Evolutionary conservation across 2,888 invertebrate genomes (phyloP).

Genomic region (Ectemnius cavifrons): DNA sequence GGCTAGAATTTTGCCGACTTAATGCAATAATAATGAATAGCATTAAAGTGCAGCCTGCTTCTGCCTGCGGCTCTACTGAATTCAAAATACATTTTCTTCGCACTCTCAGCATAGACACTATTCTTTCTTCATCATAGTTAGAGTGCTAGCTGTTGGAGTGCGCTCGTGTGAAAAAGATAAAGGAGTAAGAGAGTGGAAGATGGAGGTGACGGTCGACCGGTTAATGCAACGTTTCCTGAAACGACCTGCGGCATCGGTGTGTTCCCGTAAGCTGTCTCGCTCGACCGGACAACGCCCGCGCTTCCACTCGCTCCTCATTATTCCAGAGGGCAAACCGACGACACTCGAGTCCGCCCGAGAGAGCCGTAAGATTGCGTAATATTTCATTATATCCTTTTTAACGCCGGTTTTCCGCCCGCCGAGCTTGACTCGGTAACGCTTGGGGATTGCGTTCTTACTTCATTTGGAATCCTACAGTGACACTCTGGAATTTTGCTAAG

Average conservation of each 20-base stretch:
- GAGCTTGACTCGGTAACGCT: too few species aligned
- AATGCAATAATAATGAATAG: conserved; percentile 1
- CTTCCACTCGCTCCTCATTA: conserved; percentile 54
- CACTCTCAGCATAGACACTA: too few species aligned
- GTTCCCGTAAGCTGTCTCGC: conserved; percentile 16
- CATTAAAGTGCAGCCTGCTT: not conserved
- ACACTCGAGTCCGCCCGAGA: conserved; percentile 41
- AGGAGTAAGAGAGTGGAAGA: too few species aligned
- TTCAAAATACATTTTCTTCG: too few species aligned
- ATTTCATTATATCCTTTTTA: conserved; percentile 8
- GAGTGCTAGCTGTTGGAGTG: too few species aligned
- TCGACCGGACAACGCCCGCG: conserved; percentile 63
- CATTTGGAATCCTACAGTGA: not conserved
- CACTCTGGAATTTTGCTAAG: too few species aligned
- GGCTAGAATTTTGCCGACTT: too few species aligned
- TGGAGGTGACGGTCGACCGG: conserved; percentile 17
- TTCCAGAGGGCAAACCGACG: conserved; percentile 44
- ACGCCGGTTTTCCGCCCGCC: not conserved
- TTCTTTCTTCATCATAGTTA: too few species aligned
- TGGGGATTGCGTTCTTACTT: not conserved
- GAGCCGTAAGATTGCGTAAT: conserved; percentile 30
- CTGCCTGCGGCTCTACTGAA: too few species aligned
- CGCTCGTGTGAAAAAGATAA: too few species aligned
- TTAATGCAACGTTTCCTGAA: conserved; percentile 64
- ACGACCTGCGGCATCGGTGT: conserved; percentile 49